phyloP scores from a whole-genome alignment of 2,113 vertebrate genomes.

The Actenoides hombroni region DNA sequence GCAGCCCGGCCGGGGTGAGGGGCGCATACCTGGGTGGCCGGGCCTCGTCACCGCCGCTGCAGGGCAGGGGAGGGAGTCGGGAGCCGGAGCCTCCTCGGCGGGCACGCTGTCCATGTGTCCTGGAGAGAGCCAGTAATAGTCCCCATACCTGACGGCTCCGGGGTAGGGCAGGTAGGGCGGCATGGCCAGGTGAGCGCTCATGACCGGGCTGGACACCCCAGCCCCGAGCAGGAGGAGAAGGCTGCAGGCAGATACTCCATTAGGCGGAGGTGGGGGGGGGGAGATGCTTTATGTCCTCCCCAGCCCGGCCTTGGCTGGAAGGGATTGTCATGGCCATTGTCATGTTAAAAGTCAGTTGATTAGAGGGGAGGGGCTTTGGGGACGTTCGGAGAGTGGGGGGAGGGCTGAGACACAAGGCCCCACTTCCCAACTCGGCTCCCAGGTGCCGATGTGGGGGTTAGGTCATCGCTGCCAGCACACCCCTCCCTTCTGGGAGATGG shows the following conservation, averaged over 20 bases:
- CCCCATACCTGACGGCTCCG: not conserved
- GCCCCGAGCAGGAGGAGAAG: not conserved
- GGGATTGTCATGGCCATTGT: slow-evolving; percentile 13
- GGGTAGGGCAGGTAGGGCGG: not conserved
- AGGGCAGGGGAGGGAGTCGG: not conserved
- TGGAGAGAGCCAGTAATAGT: not conserved
- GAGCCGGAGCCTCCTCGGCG: not conserved
- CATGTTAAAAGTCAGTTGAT: slow-evolving; percentile 55
- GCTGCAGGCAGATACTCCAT: not conserved
- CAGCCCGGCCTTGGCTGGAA: not conserved
- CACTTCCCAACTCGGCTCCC: not conserved
- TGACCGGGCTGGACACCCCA: not conserved
- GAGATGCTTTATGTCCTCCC: slow-evolving; percentile 37
- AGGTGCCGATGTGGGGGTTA: not conserved
- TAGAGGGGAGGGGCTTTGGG: not conserved
- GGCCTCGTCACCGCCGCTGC: not conserved
- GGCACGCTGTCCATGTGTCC: not conserved
- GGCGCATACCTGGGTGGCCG: not conserved
- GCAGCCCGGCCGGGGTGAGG: not conserved
- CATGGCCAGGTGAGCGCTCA: slow-evolving; percentile 37
- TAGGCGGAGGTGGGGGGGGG: not conserved
- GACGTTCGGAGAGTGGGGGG: not conserved
- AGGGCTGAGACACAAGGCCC: not conserved
- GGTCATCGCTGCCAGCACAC: not conserved
- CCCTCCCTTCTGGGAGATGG: not conserved